These are phyloP conservation scores for Oligia latruncula DNA, from an alignment of 2,888 invertebrate species.

Conservation along the genomic window DNA sequence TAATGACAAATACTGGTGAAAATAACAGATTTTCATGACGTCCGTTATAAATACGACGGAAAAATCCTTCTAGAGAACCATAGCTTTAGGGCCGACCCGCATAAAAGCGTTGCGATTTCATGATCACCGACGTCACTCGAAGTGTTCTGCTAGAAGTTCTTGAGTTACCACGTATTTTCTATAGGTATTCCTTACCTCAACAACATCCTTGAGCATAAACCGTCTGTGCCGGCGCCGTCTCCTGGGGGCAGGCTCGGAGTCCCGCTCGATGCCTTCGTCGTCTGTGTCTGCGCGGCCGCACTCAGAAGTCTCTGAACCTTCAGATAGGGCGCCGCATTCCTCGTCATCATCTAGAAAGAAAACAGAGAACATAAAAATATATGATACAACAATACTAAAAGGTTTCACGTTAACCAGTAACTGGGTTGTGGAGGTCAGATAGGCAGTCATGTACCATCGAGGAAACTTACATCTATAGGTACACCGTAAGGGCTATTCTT, in stretches of 20 bases:
- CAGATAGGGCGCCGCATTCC: constrained; percentile 82
- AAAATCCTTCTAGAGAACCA: too few relatives aligned
- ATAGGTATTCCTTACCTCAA: constrained; percentile 86
- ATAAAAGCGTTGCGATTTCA: background rate
- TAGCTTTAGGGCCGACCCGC: background rate
- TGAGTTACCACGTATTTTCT: background rate
- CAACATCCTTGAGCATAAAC: constrained; percentile 89
- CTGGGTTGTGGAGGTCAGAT: background rate
- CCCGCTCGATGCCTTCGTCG: constrained; percentile 97
- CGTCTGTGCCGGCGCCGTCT: constrained; percentile 83
- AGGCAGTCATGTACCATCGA: background rate
- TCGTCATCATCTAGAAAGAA: constrained; percentile 84
- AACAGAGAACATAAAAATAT: background rate
- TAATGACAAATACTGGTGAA: too few relatives aligned
- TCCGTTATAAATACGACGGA: too few relatives aligned
- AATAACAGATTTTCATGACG: too few relatives aligned
- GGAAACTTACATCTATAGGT: too few relatives aligned
- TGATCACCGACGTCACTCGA: background rate
- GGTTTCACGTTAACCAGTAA: background rate
- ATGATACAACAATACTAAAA: background rate
- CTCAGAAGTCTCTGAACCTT: constrained; percentile 86
- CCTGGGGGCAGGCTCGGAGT: constrained; percentile 91
- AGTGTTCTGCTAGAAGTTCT: background rate
- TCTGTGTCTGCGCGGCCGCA: constrained; percentile 89
- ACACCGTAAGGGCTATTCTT: too few relatives aligned